These are phyloP conservation scores for Ashinkailepas kermadecensis DNA, from an alignment of 2,888 invertebrate species.

Conservation along the genomic window DNA sequence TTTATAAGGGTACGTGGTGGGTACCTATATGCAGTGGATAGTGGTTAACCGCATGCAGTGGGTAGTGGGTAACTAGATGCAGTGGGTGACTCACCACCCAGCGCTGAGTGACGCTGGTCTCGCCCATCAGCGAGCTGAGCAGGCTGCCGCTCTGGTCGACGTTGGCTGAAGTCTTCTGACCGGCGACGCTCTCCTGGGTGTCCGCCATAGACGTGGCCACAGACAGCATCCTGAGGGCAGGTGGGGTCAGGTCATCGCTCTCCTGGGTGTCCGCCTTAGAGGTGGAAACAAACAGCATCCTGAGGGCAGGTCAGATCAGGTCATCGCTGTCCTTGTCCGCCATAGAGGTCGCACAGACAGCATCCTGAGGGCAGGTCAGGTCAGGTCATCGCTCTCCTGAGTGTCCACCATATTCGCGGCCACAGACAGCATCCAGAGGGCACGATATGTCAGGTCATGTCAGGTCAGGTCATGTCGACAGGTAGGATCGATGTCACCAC, in stretches of 20 bases:
- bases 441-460: neutral
- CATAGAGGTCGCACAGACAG: too few species aligned
- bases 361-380: neutral
- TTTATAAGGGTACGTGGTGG: too few species aligned
- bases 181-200: conserved; percentile 91
- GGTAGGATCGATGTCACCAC: too few species aligned
- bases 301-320: conserved; percentile 33
- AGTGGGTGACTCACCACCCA: conserved; percentile 74
- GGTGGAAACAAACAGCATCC: conserved; percentile 85
- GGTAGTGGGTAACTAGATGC: too few species aligned
- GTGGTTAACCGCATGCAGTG: too few species aligned
- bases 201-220: conserved; percentile 89
- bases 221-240: conserved; percentile 61
- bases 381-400: too few species aligned
- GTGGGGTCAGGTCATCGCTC: neutral
- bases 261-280: conserved; percentile 46
- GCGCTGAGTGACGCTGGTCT: conserved; percentile 94
- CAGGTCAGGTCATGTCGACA: neutral
- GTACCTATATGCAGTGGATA: too few species aligned
- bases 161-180: conserved; percentile 88
- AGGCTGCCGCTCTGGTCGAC: conserved; percentile 90
- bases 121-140: conserved; percentile 87
- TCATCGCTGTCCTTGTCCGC: too few species aligned
- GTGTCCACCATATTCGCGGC: too few species aligned
- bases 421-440: neutral